These are phyloP conservation scores for Listrodromus nycthemerus DNA, from an alignment of 2,888 invertebrate genomes.

Conservation along the genomic window DNA sequence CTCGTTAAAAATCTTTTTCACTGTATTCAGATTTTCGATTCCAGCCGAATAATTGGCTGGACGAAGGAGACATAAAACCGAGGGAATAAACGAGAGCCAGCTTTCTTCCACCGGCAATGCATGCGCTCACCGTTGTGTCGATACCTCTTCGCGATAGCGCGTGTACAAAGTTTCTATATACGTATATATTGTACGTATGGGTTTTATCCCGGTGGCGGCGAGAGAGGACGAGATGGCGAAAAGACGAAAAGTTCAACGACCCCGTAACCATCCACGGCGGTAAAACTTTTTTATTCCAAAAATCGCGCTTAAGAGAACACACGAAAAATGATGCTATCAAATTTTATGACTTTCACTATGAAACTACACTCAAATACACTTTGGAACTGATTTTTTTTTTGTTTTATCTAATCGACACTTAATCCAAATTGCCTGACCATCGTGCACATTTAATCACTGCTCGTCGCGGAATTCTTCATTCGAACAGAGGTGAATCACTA, in stretches of 20 bases:
- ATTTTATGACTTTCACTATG: not conserved
- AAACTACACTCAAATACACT: constrained; percentile 7
- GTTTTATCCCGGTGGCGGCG: constrained; percentile 9
- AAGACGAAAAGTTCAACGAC: constrained; percentile 61
- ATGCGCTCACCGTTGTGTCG: constrained; percentile 47
- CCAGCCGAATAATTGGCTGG: constrained; percentile 57
- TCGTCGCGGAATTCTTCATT: constrained; percentile 12
- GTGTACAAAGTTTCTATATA: constrained; percentile 19
- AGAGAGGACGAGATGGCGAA: constrained; percentile 60
- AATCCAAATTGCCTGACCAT: constrained; percentile 36
- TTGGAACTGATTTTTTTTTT: not conserved
- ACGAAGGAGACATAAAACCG: constrained; percentile 47
- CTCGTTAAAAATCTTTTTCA: constrained; percentile 7
- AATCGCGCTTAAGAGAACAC: not conserved
- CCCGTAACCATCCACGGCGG: constrained; percentile 41
- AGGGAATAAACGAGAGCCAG: constrained; percentile 59
- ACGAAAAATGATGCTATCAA: not conserved
- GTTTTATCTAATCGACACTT: constrained; percentile 11
- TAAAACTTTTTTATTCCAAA: not conserved
- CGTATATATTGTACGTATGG: constrained; percentile 4
- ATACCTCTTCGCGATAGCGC: constrained; percentile 59
- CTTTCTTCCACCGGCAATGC: constrained; percentile 41
- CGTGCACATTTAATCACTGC: constrained; percentile 5
- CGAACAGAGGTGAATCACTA: not conserved
- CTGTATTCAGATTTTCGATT: constrained; percentile 19